Evolutionary conservation across 2,113 vertebrate genomes (phyloP).

Genomic region (Cavia aperea): DNA sequence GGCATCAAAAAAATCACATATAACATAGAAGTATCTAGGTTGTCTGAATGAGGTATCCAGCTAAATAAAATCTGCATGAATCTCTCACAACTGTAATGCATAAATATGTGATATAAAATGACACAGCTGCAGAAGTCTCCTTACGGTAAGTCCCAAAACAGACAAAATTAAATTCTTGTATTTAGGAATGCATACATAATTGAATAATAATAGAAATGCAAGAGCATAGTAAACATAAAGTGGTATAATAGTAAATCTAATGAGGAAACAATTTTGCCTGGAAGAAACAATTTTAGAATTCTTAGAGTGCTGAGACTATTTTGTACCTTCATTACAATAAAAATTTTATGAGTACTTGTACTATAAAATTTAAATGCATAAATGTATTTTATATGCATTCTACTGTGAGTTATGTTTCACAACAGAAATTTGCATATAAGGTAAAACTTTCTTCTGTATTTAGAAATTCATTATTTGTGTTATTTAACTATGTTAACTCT

Average conservation of each 20-base stretch:
- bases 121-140: not conserved
- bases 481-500: not conserved
- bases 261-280: not conserved
- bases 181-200: not conserved
- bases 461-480: not conserved
- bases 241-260: not conserved
- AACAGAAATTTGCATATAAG: not conserved
- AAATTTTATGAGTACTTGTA: not conserved
- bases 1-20: not conserved
- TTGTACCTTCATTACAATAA: not conserved
- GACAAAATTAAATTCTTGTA: not conserved
- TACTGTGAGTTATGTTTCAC: not conserved
- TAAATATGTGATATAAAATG: not conserved
- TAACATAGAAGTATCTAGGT: not conserved
- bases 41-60: not conserved
- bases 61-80: not conserved
- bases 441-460: not conserved
- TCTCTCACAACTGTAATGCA: not conserved
- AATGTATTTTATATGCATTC: not conserved
- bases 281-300: not conserved
- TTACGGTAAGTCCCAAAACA: not conserved
- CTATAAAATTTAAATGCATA: not conserved
- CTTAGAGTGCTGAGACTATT: not conserved
- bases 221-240: not conserved
- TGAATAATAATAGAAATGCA: not conserved